phyloP scores from a whole-genome alignment of 1,140 invertebrate genomes.

The Heliothis subflexa region DNA sequence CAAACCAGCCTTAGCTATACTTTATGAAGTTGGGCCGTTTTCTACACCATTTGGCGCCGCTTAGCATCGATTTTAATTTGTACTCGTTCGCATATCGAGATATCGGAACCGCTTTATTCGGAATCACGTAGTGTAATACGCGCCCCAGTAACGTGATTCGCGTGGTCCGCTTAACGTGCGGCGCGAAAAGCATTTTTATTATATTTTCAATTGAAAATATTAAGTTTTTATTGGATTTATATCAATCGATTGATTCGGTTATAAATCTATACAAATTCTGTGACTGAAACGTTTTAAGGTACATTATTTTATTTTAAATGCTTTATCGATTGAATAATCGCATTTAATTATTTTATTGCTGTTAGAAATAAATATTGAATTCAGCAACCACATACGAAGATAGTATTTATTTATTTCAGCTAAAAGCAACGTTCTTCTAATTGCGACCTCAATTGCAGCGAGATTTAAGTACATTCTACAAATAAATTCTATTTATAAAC shows the following conservation, averaged over 20 bases:
- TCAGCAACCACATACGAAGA: not conserved
- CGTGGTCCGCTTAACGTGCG: constrained; percentile 42
- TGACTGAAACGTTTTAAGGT: not conserved
- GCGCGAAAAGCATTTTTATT: constrained; percentile 41
- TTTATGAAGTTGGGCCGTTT: constrained; percentile 60
- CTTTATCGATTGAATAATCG: not conserved
- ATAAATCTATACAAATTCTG: not conserved
- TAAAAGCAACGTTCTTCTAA: constrained; percentile 21
- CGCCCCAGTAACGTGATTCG: constrained; percentile 51
- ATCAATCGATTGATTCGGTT: constrained; percentile 3
- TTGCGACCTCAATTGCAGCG: constrained; percentile 21
- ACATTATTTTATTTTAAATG: not conserved
- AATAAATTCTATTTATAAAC: constrained; percentile 29
- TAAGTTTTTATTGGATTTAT: not conserved
- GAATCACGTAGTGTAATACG: constrained; percentile 48
- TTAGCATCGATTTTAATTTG: constrained; percentile 60
- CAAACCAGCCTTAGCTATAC: constrained; percentile 21
- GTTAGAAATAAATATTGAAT: not conserved
- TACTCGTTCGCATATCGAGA: constrained; percentile 46
- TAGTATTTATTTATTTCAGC: not conserved
- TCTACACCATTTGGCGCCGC: constrained; percentile 56
- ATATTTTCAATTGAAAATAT: constrained; percentile 27
- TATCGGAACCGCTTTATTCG: constrained; percentile 49
- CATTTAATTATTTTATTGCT: not conserved
- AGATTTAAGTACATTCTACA: constrained; percentile 26